Percentiles rank a stretch among this genome's conserved stretches.
These are phyloP conservation scores for Drosophila kohkoa DNA, from an alignment of 1,140 invertebrate species.

Conservation along the genomic window DNA sequence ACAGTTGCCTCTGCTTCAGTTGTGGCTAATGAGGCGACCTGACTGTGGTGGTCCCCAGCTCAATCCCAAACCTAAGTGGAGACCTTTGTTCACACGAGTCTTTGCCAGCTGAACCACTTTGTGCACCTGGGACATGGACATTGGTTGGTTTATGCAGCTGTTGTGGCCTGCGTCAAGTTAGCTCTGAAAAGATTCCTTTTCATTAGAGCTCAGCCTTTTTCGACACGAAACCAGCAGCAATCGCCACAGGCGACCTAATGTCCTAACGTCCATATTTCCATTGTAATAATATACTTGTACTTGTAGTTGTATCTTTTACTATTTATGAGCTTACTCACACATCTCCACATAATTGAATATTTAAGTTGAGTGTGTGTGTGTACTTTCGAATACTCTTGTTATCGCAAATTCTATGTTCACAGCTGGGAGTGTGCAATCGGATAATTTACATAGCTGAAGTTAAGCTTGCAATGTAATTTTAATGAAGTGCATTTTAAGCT, in stretches of 20 bases:
- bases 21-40: slow-evolving; percentile 71
- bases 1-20: slow-evolving; percentile 37
- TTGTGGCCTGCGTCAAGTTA: slow-evolving; percentile 11
- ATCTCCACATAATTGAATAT: slow-evolving; percentile 71
- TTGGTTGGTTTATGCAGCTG: slow-evolving; percentile 42
- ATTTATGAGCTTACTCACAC: slow-evolving; percentile 54
- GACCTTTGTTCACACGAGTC: slow-evolving; percentile 42
- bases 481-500: slow-evolving; percentile 44
- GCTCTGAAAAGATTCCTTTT: slow-evolving; percentile 59
- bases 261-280: slow-evolving; percentile 20
- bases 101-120: slow-evolving; percentile 37
- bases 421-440: slow-evolving; percentile 14
- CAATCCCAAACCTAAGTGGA: neutral
- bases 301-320: slow-evolving; percentile 49
- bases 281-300: slow-evolving; percentile 62
- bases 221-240: slow-evolving; percentile 20
- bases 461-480: slow-evolving; percentile 40
- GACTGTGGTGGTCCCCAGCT: slow-evolving; percentile 34
- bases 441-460: slow-evolving; percentile 35
- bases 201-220: slow-evolving; percentile 65
- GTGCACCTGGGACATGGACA: slow-evolving; percentile 36
- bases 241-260: slow-evolving; percentile 18
- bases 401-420: slow-evolving; percentile 43
- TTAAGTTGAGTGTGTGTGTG: slow-evolving; percentile 48
- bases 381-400: slow-evolving; percentile 29